Conservation (phyloP, 1,140 invertebrate species). For the Coenobita brevimanus region DNA sequence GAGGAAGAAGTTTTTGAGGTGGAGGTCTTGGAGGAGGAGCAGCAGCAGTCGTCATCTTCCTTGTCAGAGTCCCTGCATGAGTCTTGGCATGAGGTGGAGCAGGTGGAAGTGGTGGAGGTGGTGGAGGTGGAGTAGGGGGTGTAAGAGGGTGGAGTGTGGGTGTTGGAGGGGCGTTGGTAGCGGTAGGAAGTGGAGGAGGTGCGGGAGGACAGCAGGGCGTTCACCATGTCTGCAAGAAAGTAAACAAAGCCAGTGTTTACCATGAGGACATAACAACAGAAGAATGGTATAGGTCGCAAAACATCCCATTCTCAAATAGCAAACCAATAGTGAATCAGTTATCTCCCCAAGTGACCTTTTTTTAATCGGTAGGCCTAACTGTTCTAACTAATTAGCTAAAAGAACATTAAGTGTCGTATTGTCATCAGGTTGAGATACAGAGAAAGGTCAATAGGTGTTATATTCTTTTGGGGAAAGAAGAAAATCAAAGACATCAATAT, state of each 20-base stretch:
- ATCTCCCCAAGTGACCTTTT: too few relatives aligned
- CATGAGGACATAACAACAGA: neutral
- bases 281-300: neutral
- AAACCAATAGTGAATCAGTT: too few relatives aligned
- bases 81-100: slow-evolving; percentile 45
- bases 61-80: slow-evolving; percentile 43
- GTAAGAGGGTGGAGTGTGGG: slow-evolving; percentile 67
- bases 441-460: too few relatives aligned
- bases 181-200: slow-evolving; percentile 58
- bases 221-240: slow-evolving; percentile 64
- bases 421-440: too few relatives aligned
- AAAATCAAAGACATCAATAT: too few relatives aligned
- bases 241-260: too few relatives aligned
- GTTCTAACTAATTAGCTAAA: too few relatives aligned
- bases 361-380: too few relatives aligned
- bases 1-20: slow-evolving; percentile 29
- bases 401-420: too few relatives aligned
- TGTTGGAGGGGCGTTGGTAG: slow-evolving; percentile 67
- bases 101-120: slow-evolving; percentile 39
- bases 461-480: too few relatives aligned
- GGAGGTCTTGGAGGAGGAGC: slow-evolving; percentile 49
- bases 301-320: too few relatives aligned
- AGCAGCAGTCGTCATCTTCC: slow-evolving; percentile 44
- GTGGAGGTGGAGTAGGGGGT: slow-evolving; percentile 66
- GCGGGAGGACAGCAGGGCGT: slow-evolving; percentile 56